Evolutionary conservation across 1,140 invertebrate genomes (phyloP).

Genomic region (Battus philenor): DNA sequence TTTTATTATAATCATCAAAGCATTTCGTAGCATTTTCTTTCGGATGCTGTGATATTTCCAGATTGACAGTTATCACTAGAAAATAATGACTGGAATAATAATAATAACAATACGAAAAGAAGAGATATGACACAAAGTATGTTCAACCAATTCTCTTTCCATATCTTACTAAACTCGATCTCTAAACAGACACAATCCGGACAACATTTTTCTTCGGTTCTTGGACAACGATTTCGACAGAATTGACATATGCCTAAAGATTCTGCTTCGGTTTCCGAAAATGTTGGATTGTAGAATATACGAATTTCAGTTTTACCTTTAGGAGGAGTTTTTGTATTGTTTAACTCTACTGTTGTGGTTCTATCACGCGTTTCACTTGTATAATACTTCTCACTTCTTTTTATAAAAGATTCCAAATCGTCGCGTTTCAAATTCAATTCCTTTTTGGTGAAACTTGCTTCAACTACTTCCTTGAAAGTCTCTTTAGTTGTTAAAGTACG

Average conservation of each 20-base stretch:
- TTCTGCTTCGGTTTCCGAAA: constrained; percentile 33
- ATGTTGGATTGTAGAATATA: constrained; percentile 72
- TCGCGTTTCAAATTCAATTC: constrained; percentile 39
- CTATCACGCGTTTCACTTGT: constrained; percentile 49
- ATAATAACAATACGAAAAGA: constrained; percentile 45
- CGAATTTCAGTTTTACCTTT: constrained; percentile 66
- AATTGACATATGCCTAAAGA: constrained; percentile 47
- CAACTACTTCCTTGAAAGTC: constrained; percentile 48
- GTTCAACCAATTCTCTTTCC: constrained; percentile 65
- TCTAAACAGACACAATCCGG: constrained; percentile 51
- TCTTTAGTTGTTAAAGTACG: constrained; percentile 59
- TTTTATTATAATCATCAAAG: too few relatives aligned
- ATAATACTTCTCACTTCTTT: constrained; percentile 68
- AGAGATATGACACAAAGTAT: constrained; percentile 50
- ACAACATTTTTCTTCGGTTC: constrained; percentile 52
- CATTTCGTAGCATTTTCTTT: constrained; percentile 44
- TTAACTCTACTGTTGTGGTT: constrained; percentile 40
- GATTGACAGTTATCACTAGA: constrained; percentile 33
- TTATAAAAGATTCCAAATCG: constrained; percentile 66
- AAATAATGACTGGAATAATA: constrained; percentile 49
- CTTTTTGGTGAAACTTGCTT: constrained; percentile 63
- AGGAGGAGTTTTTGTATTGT: constrained; percentile 27
- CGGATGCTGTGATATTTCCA: constrained; percentile 17
- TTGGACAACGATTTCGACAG: constrained; percentile 45
- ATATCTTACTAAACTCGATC: constrained; percentile 41